Evolutionary conservation across 2,888 invertebrate species (phyloP).

Genomic region (Rhodophaea formosa): DNA sequence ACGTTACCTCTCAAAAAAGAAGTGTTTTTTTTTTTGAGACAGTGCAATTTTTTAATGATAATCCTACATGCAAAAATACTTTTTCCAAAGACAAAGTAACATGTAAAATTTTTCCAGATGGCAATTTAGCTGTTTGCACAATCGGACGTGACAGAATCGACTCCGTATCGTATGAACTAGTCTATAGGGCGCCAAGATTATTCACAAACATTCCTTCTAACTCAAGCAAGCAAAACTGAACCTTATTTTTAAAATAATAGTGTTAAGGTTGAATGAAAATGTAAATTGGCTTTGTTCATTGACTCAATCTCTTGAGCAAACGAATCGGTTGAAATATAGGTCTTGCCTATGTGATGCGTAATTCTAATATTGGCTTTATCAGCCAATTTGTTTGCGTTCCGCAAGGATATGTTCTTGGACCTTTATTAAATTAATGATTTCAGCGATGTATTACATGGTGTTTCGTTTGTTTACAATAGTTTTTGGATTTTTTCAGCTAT

Average conservation of each 20-base stretch:
- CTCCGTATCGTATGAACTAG: conserved; percentile 40
- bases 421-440: background rate
- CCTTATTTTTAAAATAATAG: conserved; percentile 7
- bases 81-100: conserved; percentile 23
- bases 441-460: too few species aligned
- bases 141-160: conserved; percentile 40
- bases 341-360: conserved; percentile 17
- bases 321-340: conserved; percentile 29
- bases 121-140: conserved; percentile 39
- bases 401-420: conserved; percentile 2
- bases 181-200: conserved; percentile 34
- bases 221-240: conserved; percentile 14
- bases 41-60: too few species aligned
- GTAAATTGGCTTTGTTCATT: conserved; percentile 25
- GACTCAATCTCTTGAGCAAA: conserved; percentile 34
- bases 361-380: conserved; percentile 16
- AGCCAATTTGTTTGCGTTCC: conserved; percentile 1
- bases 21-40: too few species aligned
- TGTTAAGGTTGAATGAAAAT: conserved; percentile 1
- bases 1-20: too few species aligned
- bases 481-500: too few species aligned
- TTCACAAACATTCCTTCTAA: conserved; percentile 17
- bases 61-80: too few species aligned
- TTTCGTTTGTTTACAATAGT: too few species aligned
- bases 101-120: conserved; percentile 27